A percentile compares a stretch with the other conserved stretches of the same genome.
These are phyloP conservation scores for Condylura cristata DNA, from an alignment of 2,113 vertebrate genomes.

Conservation along the genomic window DNA sequence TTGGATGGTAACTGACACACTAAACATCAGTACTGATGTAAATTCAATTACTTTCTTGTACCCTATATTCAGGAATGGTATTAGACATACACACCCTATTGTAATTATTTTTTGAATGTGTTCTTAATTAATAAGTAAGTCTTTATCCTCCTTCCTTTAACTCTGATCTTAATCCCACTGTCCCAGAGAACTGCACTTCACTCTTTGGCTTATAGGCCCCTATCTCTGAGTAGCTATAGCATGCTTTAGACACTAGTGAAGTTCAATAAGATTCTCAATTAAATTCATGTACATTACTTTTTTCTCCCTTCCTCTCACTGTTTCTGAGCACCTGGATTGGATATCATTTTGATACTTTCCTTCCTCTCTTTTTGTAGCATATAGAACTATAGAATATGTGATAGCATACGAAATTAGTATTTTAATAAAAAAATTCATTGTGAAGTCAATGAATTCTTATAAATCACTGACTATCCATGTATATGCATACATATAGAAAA, in stretches of 20 bases:
- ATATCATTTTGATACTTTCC: neutral
- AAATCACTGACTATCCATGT: neutral
- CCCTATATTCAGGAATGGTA: neutral
- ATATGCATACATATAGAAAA: neutral
- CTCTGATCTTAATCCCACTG: neutral
- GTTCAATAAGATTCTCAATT: neutral
- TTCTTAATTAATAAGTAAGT: neutral
- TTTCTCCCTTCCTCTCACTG: neutral
- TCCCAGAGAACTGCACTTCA: neutral
- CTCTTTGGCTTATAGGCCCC: neutral
- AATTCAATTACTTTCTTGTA: neutral
- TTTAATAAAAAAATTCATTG: neutral
- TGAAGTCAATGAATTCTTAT: neutral
- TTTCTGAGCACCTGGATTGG: neutral
- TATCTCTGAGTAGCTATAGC: neutral
- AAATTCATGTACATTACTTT: neutral
- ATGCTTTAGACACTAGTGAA: neutral
- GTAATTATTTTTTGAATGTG: neutral
- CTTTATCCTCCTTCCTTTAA: neutral
- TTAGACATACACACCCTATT: neutral
- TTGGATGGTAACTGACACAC: neutral
- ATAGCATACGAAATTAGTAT: no score
- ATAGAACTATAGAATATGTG: neutral
- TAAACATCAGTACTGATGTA: neutral
- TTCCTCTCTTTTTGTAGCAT: neutral